Evolutionary conservation across 2,888 invertebrate species (phyloP), one percentile per base, ranked within the genome.

Genomic region (Acanthosepion lycidas): DNA sequence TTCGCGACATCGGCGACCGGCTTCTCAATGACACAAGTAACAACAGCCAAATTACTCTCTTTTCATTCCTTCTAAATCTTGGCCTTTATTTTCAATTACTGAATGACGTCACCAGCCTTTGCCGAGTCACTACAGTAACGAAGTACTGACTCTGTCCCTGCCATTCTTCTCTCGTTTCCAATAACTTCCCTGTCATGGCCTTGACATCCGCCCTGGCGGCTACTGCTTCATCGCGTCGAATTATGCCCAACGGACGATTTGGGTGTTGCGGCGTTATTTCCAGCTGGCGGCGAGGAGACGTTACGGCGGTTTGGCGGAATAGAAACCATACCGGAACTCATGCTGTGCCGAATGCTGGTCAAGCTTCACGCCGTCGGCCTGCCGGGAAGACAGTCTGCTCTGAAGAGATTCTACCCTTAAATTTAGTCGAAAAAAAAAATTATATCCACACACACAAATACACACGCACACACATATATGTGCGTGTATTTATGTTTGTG

Each of bases 151-250:
- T 59, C 23, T 23, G 23, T 59, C 59, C n/a, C 78, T 78, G 78
- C 78, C 78, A 78, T 78, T 78, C 33, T 78, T 78, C 78, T 78
- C 33, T n/a, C 78, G 78, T 33, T n/a, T 78, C n/a, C 78, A 78
- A 78, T 78, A 78, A 78, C 78, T 78, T 78, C 78, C 78, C 78
- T 78, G 78, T n/a, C n/a, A 78, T 78, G 78, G 78, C 78, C 78
- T 78, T 78, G 78, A n/a, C n/a, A 78, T 78, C 78, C n/a, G 78
- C n/a, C 78, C 78, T 15, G 78, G 33, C n/a, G 78, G 78, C 78
- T 12, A 78, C 78, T n/a, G 78, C 78, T 78, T 78, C 78, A 78
- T n/a, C 78, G n/a, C 78, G 20, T 78, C 78, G 78, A 78, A 78
- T 33, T 78, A 59, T 59, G 59, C 23, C 59, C 23, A 59, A 59